Percentiles rank a stretch among this genome's conserved stretches.
These are phyloP conservation scores for Neuroterus valhalla DNA, from an alignment of 1,140 invertebrate species.

Conservation along the genomic window DNA sequence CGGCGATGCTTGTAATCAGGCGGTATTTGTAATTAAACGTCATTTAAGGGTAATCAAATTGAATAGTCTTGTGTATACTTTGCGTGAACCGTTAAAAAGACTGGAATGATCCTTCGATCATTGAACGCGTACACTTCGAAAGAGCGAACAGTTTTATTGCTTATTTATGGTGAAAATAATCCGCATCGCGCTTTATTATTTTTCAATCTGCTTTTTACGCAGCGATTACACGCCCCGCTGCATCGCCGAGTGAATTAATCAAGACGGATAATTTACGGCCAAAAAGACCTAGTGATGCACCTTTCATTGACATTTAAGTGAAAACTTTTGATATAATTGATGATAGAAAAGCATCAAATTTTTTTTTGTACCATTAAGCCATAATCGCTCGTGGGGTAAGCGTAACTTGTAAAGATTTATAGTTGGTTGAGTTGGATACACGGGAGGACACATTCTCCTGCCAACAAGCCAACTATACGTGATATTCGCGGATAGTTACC, in stretches of 20 bases:
- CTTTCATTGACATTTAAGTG: background rate
- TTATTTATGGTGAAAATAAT: conserved; percentile 17
- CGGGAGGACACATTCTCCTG: too few relatives aligned
- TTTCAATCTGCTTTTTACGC: background rate
- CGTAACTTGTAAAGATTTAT: too few relatives aligned
- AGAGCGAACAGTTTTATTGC: conserved; percentile 1
- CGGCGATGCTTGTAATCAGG: background rate
- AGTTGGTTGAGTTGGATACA: too few relatives aligned
- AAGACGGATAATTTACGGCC: background rate
- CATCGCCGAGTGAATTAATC: background rate
- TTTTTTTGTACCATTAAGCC: too few relatives aligned
- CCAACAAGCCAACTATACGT: too few relatives aligned
- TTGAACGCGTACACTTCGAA: background rate
- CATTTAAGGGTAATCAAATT: conserved; percentile 17
- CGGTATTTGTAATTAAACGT: conserved; percentile 16
- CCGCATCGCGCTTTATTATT: background rate
- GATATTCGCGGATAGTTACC: too few relatives aligned
- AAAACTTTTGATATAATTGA: background rate
- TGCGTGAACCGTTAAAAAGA: background rate
- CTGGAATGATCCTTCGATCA: background rate
- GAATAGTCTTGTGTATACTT: conserved; percentile 4
- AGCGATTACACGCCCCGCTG: background rate
- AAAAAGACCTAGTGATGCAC: background rate
- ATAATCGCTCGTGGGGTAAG: too few relatives aligned
- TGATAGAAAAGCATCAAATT: too few relatives aligned